Evolutionary conservation across 2,888 invertebrate species (phyloP).

Genomic region (Margaritifera margaritifera): DNA sequence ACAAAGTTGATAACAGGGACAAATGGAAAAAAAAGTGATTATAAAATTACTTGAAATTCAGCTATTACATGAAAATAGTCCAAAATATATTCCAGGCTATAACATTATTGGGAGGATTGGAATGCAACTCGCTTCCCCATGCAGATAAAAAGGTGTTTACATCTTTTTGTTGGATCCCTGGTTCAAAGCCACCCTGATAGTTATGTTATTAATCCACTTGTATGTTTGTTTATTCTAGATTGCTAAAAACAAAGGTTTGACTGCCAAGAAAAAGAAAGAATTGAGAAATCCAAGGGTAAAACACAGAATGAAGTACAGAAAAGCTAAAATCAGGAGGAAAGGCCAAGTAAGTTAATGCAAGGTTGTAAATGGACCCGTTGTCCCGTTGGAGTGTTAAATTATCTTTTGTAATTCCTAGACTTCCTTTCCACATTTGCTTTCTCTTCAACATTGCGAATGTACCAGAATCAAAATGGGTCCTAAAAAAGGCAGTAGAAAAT

Average conservation of each 20-base stretch:
- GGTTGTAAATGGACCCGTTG: no score
- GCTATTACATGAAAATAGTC: no score
- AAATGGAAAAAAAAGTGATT: no score
- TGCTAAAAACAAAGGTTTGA: constrained; percentile 95
- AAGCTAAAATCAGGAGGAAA: constrained; percentile 91
- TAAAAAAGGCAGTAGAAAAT: no score
- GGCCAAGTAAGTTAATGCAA: constrained; percentile 82
- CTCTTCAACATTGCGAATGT: neutral
- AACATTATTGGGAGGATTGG: no score
- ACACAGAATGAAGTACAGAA: constrained; percentile 91
- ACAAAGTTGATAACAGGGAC: no score
- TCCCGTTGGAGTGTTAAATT: no score
- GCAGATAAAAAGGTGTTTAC: neutral
- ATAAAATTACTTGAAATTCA: no score
- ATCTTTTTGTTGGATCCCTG: neutral
- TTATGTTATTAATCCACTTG: neutral
- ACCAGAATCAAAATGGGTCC: neutral
- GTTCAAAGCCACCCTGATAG: neutral
- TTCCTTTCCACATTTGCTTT: no score
- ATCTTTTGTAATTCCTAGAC: no score
- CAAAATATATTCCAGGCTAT: no score
- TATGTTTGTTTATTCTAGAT: constrained; percentile 78
- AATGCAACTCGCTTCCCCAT: neutral
- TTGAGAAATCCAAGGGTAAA: constrained; percentile 95
- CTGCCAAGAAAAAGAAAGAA: constrained; percentile 92